A percentile compares a stretch with the other conserved stretches of the same genome.
phyloP scores from a whole-genome alignment of 2,888 invertebrate genomes.

The Andrena marginata region DNA sequence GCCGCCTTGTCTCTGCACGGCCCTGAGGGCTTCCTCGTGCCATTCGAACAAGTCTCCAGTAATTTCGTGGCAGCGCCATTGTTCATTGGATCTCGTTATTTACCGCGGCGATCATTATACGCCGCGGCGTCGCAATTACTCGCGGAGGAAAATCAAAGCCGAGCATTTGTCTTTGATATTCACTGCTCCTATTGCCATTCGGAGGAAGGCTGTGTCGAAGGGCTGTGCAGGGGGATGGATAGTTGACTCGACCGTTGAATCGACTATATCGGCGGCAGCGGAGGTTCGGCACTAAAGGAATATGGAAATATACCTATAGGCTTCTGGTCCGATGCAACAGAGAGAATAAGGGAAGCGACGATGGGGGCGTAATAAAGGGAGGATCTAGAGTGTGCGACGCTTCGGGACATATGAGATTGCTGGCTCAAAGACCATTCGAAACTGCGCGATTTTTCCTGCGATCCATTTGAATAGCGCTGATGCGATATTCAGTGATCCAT shows the following conservation, averaged over 20 bases:
- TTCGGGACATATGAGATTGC: constrained; percentile 15
- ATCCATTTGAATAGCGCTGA: too few relatives aligned
- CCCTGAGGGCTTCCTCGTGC: constrained; percentile 13
- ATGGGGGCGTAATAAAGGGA: constrained; percentile 20
- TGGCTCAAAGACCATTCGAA: constrained; percentile 9
- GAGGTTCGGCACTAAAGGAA: background rate
- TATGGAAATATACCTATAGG: constrained; percentile 11
- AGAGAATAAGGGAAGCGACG: background rate
- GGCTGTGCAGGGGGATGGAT: background rate
- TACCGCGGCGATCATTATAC: constrained; percentile 1
- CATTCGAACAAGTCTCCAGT: background rate
- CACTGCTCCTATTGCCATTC: background rate
- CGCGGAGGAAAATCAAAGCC: background rate
- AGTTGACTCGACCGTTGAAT: background rate
- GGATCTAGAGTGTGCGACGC: background rate
- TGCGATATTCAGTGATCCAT: too few relatives aligned
- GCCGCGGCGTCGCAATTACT: background rate
- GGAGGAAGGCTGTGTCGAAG: too few relatives aligned
- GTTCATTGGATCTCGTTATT: constrained; percentile 37
- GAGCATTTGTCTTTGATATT: background rate
- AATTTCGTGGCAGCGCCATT: constrained; percentile 19
- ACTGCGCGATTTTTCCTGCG: background rate
- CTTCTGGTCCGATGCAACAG: background rate
- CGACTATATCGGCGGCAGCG: background rate
- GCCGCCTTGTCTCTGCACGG: background rate